A percentile compares a stretch with the other conserved stretches of the same genome.
These are phyloP conservation scores for Caenorhabditis afra DNA, from an alignment of 2,888 invertebrate genomes.

Conservation along the genomic window DNA sequence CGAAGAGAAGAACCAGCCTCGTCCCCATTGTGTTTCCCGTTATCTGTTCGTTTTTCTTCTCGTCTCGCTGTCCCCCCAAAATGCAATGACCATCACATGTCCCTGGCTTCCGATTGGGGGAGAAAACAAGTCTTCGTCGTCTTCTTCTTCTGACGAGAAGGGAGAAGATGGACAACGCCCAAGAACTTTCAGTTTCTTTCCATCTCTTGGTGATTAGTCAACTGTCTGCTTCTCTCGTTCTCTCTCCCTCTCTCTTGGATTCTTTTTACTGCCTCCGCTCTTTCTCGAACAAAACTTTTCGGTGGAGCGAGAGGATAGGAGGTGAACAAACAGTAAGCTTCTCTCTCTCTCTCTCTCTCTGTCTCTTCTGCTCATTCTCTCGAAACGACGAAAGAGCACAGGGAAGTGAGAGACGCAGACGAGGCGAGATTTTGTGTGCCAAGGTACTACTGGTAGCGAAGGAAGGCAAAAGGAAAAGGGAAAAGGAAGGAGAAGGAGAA, in stretches of 20 bases:
- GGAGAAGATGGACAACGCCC: conserved; percentile 47
- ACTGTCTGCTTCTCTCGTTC: conserved; percentile 32
- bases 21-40: not conserved
- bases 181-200: conserved; percentile 45
- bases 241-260: not conserved
- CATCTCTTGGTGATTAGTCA: conserved; percentile 36
- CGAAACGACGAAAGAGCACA: conserved; percentile 25
- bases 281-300: conserved; percentile 4
- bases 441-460: conserved; percentile 34
- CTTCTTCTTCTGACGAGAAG: not conserved
- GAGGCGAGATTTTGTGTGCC: conserved; percentile 31
- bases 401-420: conserved; percentile 4
- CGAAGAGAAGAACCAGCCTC: too few species aligned
- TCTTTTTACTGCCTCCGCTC: conserved; percentile 4
- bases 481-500: not conserved
- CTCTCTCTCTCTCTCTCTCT: too few species aligned
- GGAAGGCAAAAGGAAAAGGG: not conserved
- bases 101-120: not conserved
- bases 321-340: conserved; percentile 39
- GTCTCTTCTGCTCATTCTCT: too few species aligned
- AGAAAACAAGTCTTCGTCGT: conserved; percentile 39
- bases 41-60: conserved; percentile 4
- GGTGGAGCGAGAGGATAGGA: conserved; percentile 7
- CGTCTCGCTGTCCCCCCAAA: not conserved
- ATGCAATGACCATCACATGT: conserved; percentile 47